Percentiles rank a stretch among this genome's conserved stretches.
Evolutionary conservation across 2,888 invertebrate species (phyloP).

Genomic region (Cataglyphis cursor): DNA sequence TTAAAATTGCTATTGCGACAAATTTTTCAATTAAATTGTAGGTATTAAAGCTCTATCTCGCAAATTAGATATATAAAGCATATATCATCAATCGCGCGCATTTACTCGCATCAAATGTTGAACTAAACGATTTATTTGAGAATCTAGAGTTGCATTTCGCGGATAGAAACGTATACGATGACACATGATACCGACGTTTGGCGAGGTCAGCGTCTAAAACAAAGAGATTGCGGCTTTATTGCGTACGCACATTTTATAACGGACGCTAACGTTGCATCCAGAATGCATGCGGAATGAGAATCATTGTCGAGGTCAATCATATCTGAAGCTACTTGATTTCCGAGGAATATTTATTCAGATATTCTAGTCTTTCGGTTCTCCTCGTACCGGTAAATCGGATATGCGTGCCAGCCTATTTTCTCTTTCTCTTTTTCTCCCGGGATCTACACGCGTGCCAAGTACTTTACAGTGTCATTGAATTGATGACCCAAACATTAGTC

Average conservation of each 20-base stretch:
- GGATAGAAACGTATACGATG: slow-evolving; percentile 6
- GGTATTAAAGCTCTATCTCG: neutral
- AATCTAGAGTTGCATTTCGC: neutral
- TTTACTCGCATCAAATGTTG: slow-evolving; percentile 7
- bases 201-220: slow-evolving; percentile 37
- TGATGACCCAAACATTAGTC: slow-evolving; percentile 77
- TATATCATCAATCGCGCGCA: neutral
- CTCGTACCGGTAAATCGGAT: neutral
- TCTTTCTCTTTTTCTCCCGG: neutral
- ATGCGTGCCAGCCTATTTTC: neutral
- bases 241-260: neutral
- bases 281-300: slow-evolving; percentile 28
- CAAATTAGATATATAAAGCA: neutral
- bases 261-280: slow-evolving; percentile 3
- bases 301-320: neutral
- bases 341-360: neutral
- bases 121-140: slow-evolving; percentile 6
- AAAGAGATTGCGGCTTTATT: slow-evolving; percentile 28
- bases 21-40: neutral
- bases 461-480: slow-evolving; percentile 59
- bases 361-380: neutral
- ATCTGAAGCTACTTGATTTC: neutral
- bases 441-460: slow-evolving; percentile 36
- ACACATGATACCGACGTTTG: slow-evolving; percentile 24
- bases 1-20: neutral